Evolutionary conservation across 2,888 invertebrate genomes (phyloP), one percentile per base, ranked within the genome.

Genomic region (Rhagonycha lutea): DNA sequence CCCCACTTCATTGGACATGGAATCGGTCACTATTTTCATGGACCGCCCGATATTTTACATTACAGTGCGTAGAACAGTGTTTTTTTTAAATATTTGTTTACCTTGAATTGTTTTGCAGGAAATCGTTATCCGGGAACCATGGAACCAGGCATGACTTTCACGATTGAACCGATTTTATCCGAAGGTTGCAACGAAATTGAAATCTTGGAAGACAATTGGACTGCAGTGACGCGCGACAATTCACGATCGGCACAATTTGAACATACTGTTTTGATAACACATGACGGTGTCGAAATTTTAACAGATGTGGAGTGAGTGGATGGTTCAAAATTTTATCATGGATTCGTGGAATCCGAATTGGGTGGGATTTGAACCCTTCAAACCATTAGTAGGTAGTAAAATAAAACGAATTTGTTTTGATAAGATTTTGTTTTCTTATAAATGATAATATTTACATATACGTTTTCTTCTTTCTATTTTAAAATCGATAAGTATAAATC

Each of bases 91-190:
- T 32, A 4, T 65, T 0, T 47, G n/a, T 47, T 29, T 7, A 28
- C 14, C 68, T 68, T 18, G 18, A 60, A 1, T 14, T 11, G 8
- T n/a, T 32, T 47, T 47, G 47, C n/a, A 94, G 94, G 88, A 80
- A 94, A 95, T 83, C 84, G 90, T 70, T 89, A 90, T 81, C 90
- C 91, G 0, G 95, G 94, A 0, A 84, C 86, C 69, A 97, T 98
- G 97, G 85, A 90, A 81, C 88, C 94, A 3, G 97, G 97, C n/a
- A 97, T 97, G 95, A 95, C 95, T 0, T 98, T 98, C 84, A 98
- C 98, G 0, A 95, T 98, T 83, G 98, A 98, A 85, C 98, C 98
- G 10, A 93, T 95, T 9, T 84, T 98, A 14, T 92, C 94, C 1
- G 94, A 96, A 81, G 97, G 97, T 0, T 88, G 87, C 0, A 89